Evolutionary conservation across 2,888 invertebrate genomes (phyloP).

Genomic region (Chymomyza procnemis): DNA sequence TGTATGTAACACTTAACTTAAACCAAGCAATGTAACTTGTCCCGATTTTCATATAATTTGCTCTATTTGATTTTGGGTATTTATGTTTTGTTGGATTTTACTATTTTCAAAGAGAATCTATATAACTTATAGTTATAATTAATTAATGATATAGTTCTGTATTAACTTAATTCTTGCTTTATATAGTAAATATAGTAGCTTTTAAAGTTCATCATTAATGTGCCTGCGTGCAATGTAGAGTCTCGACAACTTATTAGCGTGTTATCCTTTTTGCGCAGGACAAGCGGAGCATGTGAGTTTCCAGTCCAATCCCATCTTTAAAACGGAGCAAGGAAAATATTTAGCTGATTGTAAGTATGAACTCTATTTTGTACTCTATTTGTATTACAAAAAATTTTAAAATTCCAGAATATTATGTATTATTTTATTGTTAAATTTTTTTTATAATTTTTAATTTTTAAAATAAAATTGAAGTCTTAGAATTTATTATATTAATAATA

Average conservation of each 20-base stretch:
- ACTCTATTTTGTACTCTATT: too few species aligned
- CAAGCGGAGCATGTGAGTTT: slow-evolving; percentile 64
- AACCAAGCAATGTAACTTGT: slow-evolving; percentile 50
- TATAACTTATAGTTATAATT: background rate
- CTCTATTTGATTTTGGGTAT: slow-evolving; percentile 26
- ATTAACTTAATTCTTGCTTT: slow-evolving; percentile 40
- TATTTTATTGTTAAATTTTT: too few species aligned
- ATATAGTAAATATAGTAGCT: slow-evolving; percentile 41
- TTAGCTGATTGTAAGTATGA: slow-evolving; percentile 87
- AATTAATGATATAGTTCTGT: background rate
- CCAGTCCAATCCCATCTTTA: slow-evolving; percentile 87
- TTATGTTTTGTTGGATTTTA: slow-evolving; percentile 24
- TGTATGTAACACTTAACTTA: slow-evolving; percentile 37
- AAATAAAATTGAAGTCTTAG: too few species aligned
- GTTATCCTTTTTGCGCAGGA: slow-evolving; percentile 53
- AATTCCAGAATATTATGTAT: too few species aligned
- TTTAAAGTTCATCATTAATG: slow-evolving; percentile 28
- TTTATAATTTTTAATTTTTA: too few species aligned
- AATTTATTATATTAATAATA: too few species aligned
- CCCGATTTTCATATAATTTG: slow-evolving; percentile 60
- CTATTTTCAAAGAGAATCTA: background rate
- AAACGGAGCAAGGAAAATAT: slow-evolving; percentile 92
- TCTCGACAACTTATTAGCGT: background rate
- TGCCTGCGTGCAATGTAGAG: slow-evolving; percentile 11
- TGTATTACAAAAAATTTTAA: too few species aligned